Conservation (phyloP, 2,797 vertebrate species). For the Sphenodon punctatus region DNA sequence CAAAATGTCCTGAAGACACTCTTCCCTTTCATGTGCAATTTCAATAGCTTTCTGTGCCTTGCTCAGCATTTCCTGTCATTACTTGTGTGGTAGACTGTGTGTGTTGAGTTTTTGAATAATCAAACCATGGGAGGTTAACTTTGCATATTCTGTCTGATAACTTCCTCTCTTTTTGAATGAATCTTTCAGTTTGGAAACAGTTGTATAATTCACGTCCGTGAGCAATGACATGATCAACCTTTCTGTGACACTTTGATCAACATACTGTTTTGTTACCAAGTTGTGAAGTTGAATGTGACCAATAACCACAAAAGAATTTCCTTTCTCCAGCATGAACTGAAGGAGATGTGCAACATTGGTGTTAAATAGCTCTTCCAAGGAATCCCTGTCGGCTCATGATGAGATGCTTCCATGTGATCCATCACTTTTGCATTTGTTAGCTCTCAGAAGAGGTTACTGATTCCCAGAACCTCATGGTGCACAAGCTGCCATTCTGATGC, state of each 20-base stretch:
- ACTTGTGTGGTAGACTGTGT: neutral
- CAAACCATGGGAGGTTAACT: neutral
- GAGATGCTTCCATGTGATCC: neutral
- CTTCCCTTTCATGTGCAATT: neutral
- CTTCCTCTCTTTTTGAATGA: neutral
- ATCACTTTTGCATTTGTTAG: neutral
- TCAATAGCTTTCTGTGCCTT: neutral
- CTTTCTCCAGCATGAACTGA: no score
- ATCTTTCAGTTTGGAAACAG: neutral
- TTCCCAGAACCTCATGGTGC: neutral
- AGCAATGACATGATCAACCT: no score
- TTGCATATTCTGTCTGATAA: no score
- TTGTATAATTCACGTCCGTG: no score
- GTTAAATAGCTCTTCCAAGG: neutral
- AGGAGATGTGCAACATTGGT: neutral
- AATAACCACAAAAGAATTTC: neutral
- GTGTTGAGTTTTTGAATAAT: neutral
- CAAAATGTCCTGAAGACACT: neutral
- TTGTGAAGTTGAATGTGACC: neutral
- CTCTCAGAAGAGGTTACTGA: neutral
- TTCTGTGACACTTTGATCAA: no score
- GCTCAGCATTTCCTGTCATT: neutral
- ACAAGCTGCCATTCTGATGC: neutral
- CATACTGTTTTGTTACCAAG: no score
- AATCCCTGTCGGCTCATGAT: neutral